Conservation (phyloP, 2,113 vertebrate species). For the Triplophysa tibetana region DNA sequence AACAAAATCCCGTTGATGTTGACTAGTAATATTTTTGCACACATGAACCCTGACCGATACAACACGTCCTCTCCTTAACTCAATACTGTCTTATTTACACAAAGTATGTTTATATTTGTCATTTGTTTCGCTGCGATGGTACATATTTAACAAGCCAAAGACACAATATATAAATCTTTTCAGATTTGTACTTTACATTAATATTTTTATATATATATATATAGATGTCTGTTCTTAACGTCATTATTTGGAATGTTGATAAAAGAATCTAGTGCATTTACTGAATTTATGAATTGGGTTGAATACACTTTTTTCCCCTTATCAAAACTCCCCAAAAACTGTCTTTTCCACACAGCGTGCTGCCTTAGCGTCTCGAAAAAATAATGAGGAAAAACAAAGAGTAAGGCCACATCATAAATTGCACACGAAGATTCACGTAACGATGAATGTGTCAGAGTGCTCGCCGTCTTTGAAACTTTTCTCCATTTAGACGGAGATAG, state of each 20-base stretch:
- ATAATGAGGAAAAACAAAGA: constrained; percentile 43
- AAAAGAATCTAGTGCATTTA: constrained; percentile 32
- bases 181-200: constrained; percentile 4
- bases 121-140: constrained; percentile 16
- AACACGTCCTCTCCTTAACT: background rate
- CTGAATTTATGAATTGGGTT: constrained; percentile 6
- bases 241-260: constrained; percentile 29
- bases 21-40: background rate
- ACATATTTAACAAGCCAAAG: background rate
- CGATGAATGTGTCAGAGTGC: constrained; percentile 7
- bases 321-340: constrained; percentile 7
- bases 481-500: background rate
- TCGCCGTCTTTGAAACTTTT: background rate
- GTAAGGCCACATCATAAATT: constrained; percentile 61
- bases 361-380: constrained; percentile 9
- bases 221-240: constrained; percentile 15
- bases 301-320: background rate
- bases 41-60: constrained; percentile 1
- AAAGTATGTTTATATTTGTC: constrained; percentile 2
- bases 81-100: constrained; percentile 32
- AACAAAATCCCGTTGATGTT: constrained; percentile 1
- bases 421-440: constrained; percentile 43
- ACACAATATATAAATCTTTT: constrained; percentile 36
- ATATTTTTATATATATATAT: background rate
- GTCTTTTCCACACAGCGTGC: background rate